Evolutionary conservation across 2,888 invertebrate species (phyloP).

Genomic region (Drosophila formosana): DNA sequence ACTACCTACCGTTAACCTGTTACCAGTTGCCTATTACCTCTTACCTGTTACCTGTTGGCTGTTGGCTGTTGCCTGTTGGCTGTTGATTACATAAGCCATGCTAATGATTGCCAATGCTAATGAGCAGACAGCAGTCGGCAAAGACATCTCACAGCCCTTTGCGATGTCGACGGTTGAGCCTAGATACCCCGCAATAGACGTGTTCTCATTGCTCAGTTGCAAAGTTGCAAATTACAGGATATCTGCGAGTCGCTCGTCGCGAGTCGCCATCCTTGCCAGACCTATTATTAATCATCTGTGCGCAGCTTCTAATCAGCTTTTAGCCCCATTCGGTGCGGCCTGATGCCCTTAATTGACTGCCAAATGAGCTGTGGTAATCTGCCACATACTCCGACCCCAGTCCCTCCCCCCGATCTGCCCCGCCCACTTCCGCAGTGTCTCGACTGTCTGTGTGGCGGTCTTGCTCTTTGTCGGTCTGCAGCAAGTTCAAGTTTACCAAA

Average conservation of each 20-base stretch:
- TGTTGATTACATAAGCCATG: conserved; percentile 24
- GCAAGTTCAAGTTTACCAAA: conserved; percentile 29
- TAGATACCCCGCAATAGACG: neutral
- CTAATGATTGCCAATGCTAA: conserved; percentile 19
- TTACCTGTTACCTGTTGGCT: neutral
- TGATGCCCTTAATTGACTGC: conserved; percentile 56
- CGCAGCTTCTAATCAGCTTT: conserved; percentile 21
- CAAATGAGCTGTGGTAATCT: conserved; percentile 55
- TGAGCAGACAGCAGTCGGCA: conserved; percentile 2
- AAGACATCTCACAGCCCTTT: neutral
- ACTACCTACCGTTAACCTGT: conserved; percentile 19
- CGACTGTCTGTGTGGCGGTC: neutral
- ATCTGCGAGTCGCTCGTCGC: neutral
- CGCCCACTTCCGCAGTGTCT: neutral
- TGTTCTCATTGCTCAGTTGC: neutral
- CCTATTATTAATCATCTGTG: conserved; percentile 15
- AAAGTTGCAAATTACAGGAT: neutral
- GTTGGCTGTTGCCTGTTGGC: neutral
- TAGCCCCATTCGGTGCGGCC: conserved; percentile 1
- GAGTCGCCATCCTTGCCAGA: neutral
- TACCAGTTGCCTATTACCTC: neutral
- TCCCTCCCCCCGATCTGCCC: neutral
- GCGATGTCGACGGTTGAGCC: neutral
- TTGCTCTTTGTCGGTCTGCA: too few relatives aligned
- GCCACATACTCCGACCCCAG: neutral